A percentile compares a stretch with the other conserved stretches of the same genome.
Evolutionary conservation across 2,797 vertebrate genomes (phyloP).

Genomic region (Sebastolobus altivelis): DNA sequence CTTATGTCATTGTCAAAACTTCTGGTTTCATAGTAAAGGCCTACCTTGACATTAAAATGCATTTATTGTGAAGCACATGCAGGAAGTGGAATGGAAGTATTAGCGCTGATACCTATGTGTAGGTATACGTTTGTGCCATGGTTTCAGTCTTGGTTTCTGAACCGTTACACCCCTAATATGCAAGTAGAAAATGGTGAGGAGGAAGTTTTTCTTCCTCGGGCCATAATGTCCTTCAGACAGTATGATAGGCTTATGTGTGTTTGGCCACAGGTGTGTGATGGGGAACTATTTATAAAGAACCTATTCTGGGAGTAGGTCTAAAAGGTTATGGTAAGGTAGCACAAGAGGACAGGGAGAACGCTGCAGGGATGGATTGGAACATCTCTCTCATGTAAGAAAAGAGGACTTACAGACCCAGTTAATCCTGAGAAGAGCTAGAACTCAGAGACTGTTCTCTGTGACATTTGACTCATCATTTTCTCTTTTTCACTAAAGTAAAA

Average conservation of each 20-base stretch:
- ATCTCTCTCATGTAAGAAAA: conserved; percentile 32
- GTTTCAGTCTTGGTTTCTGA: not conserved
- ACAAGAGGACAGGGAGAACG: conserved; percentile 28
- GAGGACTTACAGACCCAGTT: conserved; percentile 33
- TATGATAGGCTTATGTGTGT: not conserved
- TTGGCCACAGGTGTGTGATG: conserved; percentile 4
- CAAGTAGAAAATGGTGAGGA: not conserved
- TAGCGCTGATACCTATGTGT: too few species aligned
- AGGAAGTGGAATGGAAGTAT: not conserved
- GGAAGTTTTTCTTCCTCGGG: conserved; percentile 23
- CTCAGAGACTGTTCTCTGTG: not conserved
- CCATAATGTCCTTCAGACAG: conserved; percentile 26
- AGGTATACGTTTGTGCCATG: not conserved
- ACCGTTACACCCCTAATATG: not conserved
- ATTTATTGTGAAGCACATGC: not conserved
- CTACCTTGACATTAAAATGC: not conserved
- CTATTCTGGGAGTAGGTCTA: conserved; percentile 42
- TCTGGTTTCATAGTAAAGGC: not conserved
- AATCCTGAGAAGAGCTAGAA: not conserved
- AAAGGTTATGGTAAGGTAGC: conserved; percentile 54
- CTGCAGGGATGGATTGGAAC: conserved; percentile 6
- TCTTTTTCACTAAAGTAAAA: not conserved
- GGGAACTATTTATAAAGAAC: conserved; percentile 32
- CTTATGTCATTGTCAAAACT: not conserved
- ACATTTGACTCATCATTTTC: not conserved